Evolutionary conservation across 2,797 vertebrate genomes (phyloP).

Genomic region (Micrastur ruficollis): DNA sequence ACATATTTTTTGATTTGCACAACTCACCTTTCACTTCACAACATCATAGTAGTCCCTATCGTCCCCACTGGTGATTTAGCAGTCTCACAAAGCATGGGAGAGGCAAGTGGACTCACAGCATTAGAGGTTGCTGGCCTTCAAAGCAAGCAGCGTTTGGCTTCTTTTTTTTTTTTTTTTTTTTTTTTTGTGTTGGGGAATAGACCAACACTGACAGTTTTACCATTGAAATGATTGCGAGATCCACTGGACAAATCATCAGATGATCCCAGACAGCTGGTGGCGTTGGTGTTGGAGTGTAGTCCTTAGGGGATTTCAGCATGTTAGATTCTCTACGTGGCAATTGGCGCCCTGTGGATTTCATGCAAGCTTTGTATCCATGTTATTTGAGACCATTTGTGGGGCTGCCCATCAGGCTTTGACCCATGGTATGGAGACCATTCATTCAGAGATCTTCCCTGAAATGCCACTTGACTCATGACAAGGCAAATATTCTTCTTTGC

Average conservation of each 20-base stretch:
- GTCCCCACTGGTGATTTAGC: background rate
- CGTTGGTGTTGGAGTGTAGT: background rate
- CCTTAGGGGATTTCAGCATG: background rate
- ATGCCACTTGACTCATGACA: background rate
- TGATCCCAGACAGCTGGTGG: background rate
- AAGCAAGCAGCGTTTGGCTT: background rate
- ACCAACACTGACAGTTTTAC: background rate
- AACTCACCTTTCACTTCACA: background rate
- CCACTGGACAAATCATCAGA: background rate
- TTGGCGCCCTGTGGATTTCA: background rate
- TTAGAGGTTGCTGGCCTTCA: background rate
- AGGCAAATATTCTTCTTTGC: background rate
- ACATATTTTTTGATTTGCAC: background rate
- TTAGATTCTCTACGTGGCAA: background rate
- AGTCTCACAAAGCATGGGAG: background rate
- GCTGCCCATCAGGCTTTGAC: background rate
- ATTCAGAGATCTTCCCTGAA: background rate
- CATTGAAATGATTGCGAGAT: background rate
- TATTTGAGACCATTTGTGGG: background rate
- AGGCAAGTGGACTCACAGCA: background rate
- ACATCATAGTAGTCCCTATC: background rate
- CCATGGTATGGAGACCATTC: background rate
- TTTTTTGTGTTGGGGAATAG: background rate
- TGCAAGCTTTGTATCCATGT: background rate
- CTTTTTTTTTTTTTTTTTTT: background rate